These are phyloP conservation scores for Anolis sagrei DNA, from an alignment of 2,113 vertebrate species.

Conservation along the genomic window DNA sequence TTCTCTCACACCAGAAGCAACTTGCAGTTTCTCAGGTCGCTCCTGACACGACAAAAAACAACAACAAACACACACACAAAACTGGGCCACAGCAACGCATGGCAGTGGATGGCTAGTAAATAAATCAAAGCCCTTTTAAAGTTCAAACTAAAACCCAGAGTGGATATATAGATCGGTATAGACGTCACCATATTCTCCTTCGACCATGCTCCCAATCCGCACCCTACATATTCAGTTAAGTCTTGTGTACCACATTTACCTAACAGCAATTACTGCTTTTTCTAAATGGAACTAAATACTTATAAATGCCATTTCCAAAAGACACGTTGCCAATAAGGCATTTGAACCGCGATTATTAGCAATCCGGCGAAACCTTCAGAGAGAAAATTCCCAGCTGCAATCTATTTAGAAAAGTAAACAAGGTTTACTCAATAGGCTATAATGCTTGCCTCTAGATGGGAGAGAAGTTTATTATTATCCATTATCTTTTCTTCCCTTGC, in stretches of 20 bases:
- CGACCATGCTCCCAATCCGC: too few species aligned
- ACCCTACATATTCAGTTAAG: background rate
- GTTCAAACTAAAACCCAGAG: too few species aligned
- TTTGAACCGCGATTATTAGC: background rate
- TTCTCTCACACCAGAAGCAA: too few species aligned
- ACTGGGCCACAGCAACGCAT: too few species aligned
- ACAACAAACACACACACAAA: too few species aligned
- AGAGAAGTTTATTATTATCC: slow-evolving; percentile 44
- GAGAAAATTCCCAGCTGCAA: background rate
- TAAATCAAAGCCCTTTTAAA: too few species aligned
- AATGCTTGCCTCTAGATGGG: slow-evolving; percentile 38
- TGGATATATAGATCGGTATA: too few species aligned
- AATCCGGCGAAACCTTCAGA: slow-evolving; percentile 23
- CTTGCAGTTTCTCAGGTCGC: too few species aligned
- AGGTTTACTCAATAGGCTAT: slow-evolving; percentile 36
- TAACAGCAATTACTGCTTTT: slow-evolving; percentile 14
- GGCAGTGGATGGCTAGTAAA: too few species aligned
- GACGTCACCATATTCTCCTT: too few species aligned
- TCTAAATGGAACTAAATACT: background rate
- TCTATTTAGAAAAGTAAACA: slow-evolving; percentile 39
- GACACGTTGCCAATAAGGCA: background rate
- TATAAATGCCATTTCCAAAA: background rate
- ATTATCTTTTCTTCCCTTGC: background rate
- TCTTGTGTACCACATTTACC: background rate
- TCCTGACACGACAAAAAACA: too few species aligned